These are phyloP conservation scores for Nematolebias whitei DNA, from an alignment of 2,113 vertebrate species.

Conservation along the genomic window DNA sequence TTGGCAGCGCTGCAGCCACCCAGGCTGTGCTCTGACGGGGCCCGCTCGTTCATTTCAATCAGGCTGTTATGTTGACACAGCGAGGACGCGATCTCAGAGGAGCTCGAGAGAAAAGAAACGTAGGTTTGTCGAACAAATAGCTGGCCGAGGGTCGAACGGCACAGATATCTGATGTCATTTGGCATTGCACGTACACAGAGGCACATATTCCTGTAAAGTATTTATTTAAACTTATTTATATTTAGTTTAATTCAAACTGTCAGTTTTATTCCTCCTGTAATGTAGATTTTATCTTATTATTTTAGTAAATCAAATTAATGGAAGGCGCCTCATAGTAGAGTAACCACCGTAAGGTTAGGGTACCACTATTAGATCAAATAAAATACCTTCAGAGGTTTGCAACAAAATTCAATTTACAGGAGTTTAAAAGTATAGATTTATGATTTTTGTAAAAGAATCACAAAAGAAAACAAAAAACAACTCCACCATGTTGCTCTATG, in stretches of 20 bases:
- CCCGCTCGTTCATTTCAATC: conserved; percentile 17
- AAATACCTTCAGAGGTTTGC: too few relatives aligned
- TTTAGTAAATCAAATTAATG: too few relatives aligned
- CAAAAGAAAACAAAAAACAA: too few relatives aligned
- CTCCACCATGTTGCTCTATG: too few relatives aligned
- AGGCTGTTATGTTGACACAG: conserved; percentile 4
- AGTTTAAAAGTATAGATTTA: too few relatives aligned
- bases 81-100: background rate
- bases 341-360: too few relatives aligned
- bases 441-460: too few relatives aligned
- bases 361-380: too few relatives aligned
- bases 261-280: too few relatives aligned
- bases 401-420: too few relatives aligned
- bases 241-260: background rate
- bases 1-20: conserved; percentile 8
- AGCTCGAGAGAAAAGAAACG: background rate
- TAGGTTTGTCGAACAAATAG: background rate
- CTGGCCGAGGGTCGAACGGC: background rate
- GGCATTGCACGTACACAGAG: background rate
- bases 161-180: background rate
- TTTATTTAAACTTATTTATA: background rate
- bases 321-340: too few relatives aligned
- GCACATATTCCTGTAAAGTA: background rate
- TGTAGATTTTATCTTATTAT: too few relatives aligned
- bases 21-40: background rate